phyloP scores from a whole-genome alignment of 2,888 invertebrate species.

The Eumerus sabulonum region DNA sequence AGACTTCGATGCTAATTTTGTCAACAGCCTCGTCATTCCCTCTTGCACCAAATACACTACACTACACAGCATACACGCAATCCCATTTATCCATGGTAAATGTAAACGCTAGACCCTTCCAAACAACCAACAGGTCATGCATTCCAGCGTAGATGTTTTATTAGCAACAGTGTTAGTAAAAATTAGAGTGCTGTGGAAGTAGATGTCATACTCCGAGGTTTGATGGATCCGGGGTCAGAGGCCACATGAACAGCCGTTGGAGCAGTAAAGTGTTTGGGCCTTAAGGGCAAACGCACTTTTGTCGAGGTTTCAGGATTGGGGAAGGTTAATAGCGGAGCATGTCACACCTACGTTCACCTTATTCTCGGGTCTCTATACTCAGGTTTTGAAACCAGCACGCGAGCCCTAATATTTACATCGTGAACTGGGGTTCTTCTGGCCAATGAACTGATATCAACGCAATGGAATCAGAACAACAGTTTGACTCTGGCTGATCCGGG shows the following conservation, averaged over 20 bases:
- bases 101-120: too few relatives aligned
- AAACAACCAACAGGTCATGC: slow-evolving; percentile 5
- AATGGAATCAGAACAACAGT: slow-evolving; percentile 14
- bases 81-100: too few relatives aligned
- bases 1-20: too few relatives aligned
- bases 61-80: too few relatives aligned
- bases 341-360: slow-evolving; percentile 15
- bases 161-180: neutral
- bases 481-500: slow-evolving; percentile 17
- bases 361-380: slow-evolving; percentile 11
- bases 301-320: slow-evolving; percentile 21
- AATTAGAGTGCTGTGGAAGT: neutral
- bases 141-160: neutral
- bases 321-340: slow-evolving; percentile 14
- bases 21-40: too few relatives aligned
- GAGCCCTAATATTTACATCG: slow-evolving; percentile 12
- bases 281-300: too few relatives aligned
- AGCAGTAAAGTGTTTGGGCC: neutral
- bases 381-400: slow-evolving; percentile 4
- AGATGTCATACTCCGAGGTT: neutral
- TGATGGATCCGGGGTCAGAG: slow-evolving; percentile 25
- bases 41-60: too few relatives aligned
- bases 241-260: slow-evolving; percentile 13
- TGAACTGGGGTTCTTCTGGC: neutral
- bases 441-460: neutral